Base-by-base conservation (phyloP, 2,888 invertebrate species). In the Phengaris arion region DNA sequence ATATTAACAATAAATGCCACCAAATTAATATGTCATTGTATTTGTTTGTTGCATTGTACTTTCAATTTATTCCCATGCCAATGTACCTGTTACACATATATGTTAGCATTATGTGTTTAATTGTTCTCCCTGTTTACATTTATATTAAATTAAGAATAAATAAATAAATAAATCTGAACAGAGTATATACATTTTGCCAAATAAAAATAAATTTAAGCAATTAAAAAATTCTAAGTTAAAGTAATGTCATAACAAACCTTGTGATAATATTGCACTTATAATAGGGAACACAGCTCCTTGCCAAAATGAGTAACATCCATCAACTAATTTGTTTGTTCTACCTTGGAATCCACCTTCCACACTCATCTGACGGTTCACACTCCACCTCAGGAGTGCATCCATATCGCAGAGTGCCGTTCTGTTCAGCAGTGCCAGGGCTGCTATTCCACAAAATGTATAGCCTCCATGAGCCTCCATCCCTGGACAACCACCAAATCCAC, bases 251-350 rank as follows among this genome's bases (percentile, higher is more conserved):
- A 55, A 77, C 54, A 70, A 76, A 92, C 93, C 94, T 86, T 95
- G 87, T 46, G 92, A 87, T 89, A 97, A 91, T 79, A 97, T 94
- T 77, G 96, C 95, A 87, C 98, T 97, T 68, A 99, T 94, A 69
- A 99, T 95, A 35, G 98, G 98, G 86, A 99, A 97, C 69, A 96
- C 95, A 74, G 97, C 99, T 51, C 98, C 99, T 91, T 98, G 98
- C 99, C 99, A 99, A 93, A 99, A 99, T 0, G 99, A 99, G 88
- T 99, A 99, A 89, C 99, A 99, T 4, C 98, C 98, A 94, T 99
- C 99, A 0, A 99, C 99, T 79, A 99, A 94, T 92, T 99, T 99
- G 90, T 99, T 99, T 2, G 99, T 99, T 83, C 99, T 95, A 0
- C 99, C 99, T 94, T 98, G 97, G 87, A 99, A 99, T 8, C 99